phyloP scores from a whole-genome alignment of 1,140 invertebrate genomes.

The Sarcophaga bullata region DNA sequence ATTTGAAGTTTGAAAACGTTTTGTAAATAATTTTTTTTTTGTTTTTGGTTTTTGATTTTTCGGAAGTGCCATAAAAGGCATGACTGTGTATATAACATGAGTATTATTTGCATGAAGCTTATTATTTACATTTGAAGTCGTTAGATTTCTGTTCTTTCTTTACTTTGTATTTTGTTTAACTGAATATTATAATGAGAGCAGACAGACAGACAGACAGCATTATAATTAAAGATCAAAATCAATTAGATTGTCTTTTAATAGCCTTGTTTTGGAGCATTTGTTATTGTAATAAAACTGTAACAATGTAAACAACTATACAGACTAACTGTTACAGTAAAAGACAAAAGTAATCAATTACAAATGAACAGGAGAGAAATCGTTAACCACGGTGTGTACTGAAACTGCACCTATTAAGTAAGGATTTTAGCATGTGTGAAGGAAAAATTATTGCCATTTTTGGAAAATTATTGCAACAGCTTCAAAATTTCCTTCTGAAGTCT shows the following conservation, averaged over 20 bases:
- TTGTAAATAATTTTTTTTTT: neutral
- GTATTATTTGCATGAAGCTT: neutral
- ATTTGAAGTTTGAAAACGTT: neutral
- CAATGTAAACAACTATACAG: too few relatives aligned
- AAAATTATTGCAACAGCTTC: too few relatives aligned
- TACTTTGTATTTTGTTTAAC: neutral
- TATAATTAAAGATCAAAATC: neutral
- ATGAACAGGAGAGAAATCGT: too few relatives aligned
- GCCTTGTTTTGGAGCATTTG: neutral
- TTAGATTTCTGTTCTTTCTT: neutral
- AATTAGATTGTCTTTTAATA: constrained; percentile 25
- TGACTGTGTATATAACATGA: neutral
- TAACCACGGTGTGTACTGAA: too few relatives aligned
- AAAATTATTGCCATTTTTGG: too few relatives aligned
- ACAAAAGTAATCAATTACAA: too few relatives aligned
- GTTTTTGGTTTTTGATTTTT: neutral
- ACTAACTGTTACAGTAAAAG: too few relatives aligned
- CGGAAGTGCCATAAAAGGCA: neutral
- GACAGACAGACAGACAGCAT: too few relatives aligned
- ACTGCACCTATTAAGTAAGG: too few relatives aligned
- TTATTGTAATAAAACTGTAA: too few relatives aligned
- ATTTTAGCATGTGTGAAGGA: too few relatives aligned
- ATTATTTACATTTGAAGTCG: constrained; percentile 1
- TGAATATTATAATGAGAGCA: neutral
- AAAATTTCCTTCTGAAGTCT: too few relatives aligned